Base-by-base conservation (phyloP, 1,140 invertebrate genomes). In the Calliphora vicina region DNA sequence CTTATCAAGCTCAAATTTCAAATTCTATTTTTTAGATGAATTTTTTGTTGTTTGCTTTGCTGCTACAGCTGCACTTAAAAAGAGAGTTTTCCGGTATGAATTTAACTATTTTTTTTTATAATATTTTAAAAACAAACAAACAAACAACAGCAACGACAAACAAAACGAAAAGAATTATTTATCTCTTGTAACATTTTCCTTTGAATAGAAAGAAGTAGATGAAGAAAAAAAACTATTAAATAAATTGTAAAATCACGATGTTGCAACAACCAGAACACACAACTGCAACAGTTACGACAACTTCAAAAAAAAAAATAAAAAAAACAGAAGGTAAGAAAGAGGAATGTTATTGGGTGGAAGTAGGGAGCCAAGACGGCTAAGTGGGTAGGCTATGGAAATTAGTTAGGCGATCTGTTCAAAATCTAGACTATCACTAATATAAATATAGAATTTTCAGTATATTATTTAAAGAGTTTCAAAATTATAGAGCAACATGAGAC, bases 241-340 rank as follows among this genome's bases (percentile, higher is more conserved):
- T 78, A 78, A 78, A 78, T 78, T 78, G 74, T 76, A 42, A 78
- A 78, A 78, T 78, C 35, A 78, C 35, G 74, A 78, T 78, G 74
- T 78, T 43, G 74, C 73, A 76, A 45, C 74, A 78, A 43, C 45
- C n/a, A 74, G 10, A 27, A 29, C 25, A 27, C 25, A 74, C 12
- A 78, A 45, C 74, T 13, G 35, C 73, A 76, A 76, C 35, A 35
- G 35, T 35, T 35, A 35, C 35, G 35, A 35, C 35, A 35, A 35
- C 10, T 57, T 17, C 50, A 57, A 57, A n/a, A n/a, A n/a, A n/a
- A n/a, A n/a, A n/a, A n/a, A n/a, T n/a, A 61, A n/a, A 13, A 61
- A 61, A 61, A 23, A 25, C n/a, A 67, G n/a, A 67, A 67, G 61
- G 61, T 67, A 12, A 12, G 25, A 57, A 57, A 35, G 35, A 57